Evolutionary conservation across 2,797 vertebrate species (phyloP), one percentile per base, ranked within the genome.

Genomic region (Mus minutoides): DNA sequence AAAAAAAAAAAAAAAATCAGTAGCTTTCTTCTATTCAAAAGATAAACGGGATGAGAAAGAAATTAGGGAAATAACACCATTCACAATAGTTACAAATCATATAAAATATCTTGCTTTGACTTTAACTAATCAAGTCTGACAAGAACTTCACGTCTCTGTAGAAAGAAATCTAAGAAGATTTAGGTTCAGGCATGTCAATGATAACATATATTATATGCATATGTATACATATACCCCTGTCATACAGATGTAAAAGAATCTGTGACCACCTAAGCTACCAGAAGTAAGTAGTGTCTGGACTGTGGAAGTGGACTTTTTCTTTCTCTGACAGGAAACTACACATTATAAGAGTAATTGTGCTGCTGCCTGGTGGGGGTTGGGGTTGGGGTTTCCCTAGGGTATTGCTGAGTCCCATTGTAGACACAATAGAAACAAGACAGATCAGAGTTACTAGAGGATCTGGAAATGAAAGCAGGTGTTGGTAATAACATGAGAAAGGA

Each of bases 371-470:
- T 11, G 1, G 9, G 49, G 10, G 49, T 9, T 9, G 49, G 9
- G 49, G 46, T 7, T 7, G 16, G 6, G 29, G 24, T 60, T 73
- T 64, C 21, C 10, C 54, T 31, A 26, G 22, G 6, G 14, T 43
- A 8, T n/a, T 22, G 10, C 16, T 31, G 29, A 0, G 43, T 19
- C 17, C 8, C 14, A 31, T 0, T 43, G 4, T n/a, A 37, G 26
- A 73, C 11, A 43, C 2, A 31, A 34, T 14, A 76, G 24, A 10
- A 13, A 58, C 13, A 31, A 22, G 49, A 60, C 46, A 82, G 22
- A 40, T 77, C 12, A 40, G 37, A 22, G 17, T 75, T 46, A 67
- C 5, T 17, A 37, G 4, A n/a, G 16, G 6, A 82, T 64, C 3
- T 49, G 40, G 34, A 9, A 4, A 54, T 43, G 7, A n/a, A 43